Evolutionary conservation across 1,140 invertebrate species (phyloP), one percentile per base, ranked within the genome.

Genomic region (Chrysomallon squamiferum): DNA sequence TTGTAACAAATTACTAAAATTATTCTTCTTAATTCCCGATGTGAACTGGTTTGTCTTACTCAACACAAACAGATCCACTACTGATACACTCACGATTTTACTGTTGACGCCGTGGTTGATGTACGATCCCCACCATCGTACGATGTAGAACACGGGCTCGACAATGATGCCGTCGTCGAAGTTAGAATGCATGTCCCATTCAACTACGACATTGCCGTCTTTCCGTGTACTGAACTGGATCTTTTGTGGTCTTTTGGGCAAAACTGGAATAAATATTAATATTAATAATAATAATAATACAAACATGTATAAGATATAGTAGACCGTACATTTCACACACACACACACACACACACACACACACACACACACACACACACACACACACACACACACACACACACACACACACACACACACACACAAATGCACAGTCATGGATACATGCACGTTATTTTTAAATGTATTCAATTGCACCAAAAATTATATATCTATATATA

Each of bases 21-120:
- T n/a, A n/a, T n/a, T n/a, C n/a, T n/a, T n/a, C n/a, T n/a, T n/a
- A n/a, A n/a, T n/a, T n/a, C n/a, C n/a, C n/a, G n/a, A n/a, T n/a
- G n/a, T n/a, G n/a, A n/a, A n/a, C n/a, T n/a, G n/a, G n/a, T n/a
- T n/a, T n/a, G n/a, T n/a, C n/a, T n/a, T n/a, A n/a, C n/a, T n/a
- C n/a, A n/a, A n/a, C n/a, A n/a, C n/a, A n/a, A n/a, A n/a, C n/a
- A n/a, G n/a, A n/a, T n/a, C n/a, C n/a, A n/a, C n/a, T n/a, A n/a
- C n/a, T n/a, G n/a, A n/a, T n/a, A n/a, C n/a, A 54, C 50, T 54
- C 25, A 54, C 50, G 22, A 54, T 30, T 54, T 54, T 54, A 22
- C 6, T 27, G 25, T 54, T 54, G 50, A 54, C 50, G 22, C 50
- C 25, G 22, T 54, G 22, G 9, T 22, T 30, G n/a, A n/a, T n/a